These are phyloP conservation scores for Taxidea taxus DNA, from an alignment of 2,113 vertebrate genomes.

Conservation along the genomic window DNA sequence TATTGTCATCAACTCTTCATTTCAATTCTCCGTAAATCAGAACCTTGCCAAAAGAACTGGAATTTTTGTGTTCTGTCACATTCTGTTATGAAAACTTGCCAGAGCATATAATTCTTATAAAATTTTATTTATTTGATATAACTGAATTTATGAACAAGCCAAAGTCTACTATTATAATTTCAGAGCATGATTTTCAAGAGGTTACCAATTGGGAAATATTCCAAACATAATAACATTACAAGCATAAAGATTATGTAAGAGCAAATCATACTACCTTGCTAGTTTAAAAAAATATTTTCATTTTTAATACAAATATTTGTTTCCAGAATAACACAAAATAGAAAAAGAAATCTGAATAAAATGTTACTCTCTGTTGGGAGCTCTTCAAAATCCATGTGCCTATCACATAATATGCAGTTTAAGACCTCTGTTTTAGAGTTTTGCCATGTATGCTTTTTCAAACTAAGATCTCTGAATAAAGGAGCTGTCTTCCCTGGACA, in stretches of 20 bases:
- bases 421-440: not conserved
- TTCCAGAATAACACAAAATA: not conserved
- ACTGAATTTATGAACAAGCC: constrained; percentile 2
- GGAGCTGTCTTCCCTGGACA: not conserved
- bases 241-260: not conserved
- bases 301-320: not conserved
- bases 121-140: not conserved
- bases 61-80: not conserved
- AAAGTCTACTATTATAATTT: not conserved
- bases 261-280: not conserved
- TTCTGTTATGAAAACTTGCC: not conserved
- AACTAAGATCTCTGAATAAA: not conserved
- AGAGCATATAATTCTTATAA: not conserved
- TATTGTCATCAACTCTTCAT: not conserved
- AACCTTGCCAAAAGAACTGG: not conserved
- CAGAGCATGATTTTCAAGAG: not conserved
- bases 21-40: not conserved
- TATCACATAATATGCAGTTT: not conserved
- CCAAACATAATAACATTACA: not conserved
- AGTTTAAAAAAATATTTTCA: not conserved
- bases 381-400: not conserved
- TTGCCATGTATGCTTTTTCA: not conserved
- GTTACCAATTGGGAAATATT: not conserved
- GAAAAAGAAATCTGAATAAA: not conserved
- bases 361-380: not conserved